Conservation (phyloP, 2,888 invertebrate species). For the Disparrhopalites patrizii region DNA sequence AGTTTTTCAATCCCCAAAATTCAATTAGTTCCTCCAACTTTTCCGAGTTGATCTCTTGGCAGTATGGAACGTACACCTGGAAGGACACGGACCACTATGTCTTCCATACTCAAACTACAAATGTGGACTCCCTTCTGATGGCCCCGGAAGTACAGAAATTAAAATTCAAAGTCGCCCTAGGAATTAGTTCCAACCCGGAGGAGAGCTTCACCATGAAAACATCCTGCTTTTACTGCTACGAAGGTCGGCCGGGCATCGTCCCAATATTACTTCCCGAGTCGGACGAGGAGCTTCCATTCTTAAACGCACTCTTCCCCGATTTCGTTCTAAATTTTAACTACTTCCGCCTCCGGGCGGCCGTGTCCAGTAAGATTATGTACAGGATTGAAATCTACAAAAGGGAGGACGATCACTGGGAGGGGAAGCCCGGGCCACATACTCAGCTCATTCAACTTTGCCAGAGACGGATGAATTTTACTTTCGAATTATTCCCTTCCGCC, state of each 20-base stretch:
- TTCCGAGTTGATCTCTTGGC: background rate
- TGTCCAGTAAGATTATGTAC: slow-evolving; percentile 20
- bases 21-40: background rate
- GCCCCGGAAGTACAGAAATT: slow-evolving; percentile 22
- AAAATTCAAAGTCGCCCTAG: slow-evolving; percentile 25
- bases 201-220: background rate
- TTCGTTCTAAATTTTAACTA: slow-evolving; percentile 30
- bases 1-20: no score
- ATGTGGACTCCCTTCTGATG: slow-evolving; percentile 18
- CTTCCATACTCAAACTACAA: slow-evolving; percentile 4
- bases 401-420: slow-evolving; percentile 14
- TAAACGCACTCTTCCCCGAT: slow-evolving; percentile 18
- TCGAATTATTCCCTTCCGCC: slow-evolving; percentile 34
- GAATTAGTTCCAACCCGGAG: background rate
- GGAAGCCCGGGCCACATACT: slow-evolving; percentile 37
- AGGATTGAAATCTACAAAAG: slow-evolving; percentile 17
- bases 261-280: no score
- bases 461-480: slow-evolving; percentile 34
- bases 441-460: slow-evolving; percentile 31
- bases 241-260: background rate
- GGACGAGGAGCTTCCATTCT: no score
- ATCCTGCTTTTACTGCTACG: slow-evolving; percentile 25
- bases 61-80: slow-evolving; percentile 8
- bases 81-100: slow-evolving; percentile 35
- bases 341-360: slow-evolving; percentile 13